Base-by-base conservation (phyloP, 2,797 vertebrate genomes). In the Coregonus sp. region DNA sequence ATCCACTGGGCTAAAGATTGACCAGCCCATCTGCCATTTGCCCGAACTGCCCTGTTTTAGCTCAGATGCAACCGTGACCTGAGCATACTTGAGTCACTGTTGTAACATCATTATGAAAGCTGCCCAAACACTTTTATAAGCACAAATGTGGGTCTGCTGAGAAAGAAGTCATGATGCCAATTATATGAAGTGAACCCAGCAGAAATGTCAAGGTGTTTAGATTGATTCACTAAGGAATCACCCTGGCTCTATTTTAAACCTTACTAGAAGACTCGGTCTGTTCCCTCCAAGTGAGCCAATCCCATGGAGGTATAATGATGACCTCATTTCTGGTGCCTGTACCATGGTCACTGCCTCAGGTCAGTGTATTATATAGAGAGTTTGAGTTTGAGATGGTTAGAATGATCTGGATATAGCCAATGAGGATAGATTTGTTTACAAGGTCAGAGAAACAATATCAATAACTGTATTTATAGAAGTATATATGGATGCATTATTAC, bases 231-330 rank as follows among this genome's bases (percentile, higher is more conserved):
- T 18, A 16, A 18, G 33, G 35, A 52, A 52, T 52, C 20, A 16
- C 25, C 47, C 14, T 72, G n/a, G 12, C 50, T 72, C 66, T 35
- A 68, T 68, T 33, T 72, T 54, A 72, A 29, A 54, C 14, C 50
- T 54, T 16, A 25, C 25, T 52, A 51, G 40, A 72, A 72, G 50
- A 52, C 40, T 25, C 25, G 25, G 25, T 5, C 9, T 71, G 11
- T 16, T 71, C 20, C 31, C 29, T 35, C 4, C 65, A 31, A 35
- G 66, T 12, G 67, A 69, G 67, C 29, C 15, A 29, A 33, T 66
- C 29, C 29, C 25, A 29, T 72, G 50, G 29, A 51, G 47, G 59
- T 25, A 25, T 71, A 50, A 50, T 25, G 3, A 51, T 72, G 50
- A 72, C 70, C 70, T 72, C 14, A 29, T 52, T 71, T 72, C 70